Percentiles rank a stretch among this genome's conserved stretches.
phyloP scores from a whole-genome alignment of 2,888 invertebrate genomes.

The Drosophila buzzatii region DNA sequence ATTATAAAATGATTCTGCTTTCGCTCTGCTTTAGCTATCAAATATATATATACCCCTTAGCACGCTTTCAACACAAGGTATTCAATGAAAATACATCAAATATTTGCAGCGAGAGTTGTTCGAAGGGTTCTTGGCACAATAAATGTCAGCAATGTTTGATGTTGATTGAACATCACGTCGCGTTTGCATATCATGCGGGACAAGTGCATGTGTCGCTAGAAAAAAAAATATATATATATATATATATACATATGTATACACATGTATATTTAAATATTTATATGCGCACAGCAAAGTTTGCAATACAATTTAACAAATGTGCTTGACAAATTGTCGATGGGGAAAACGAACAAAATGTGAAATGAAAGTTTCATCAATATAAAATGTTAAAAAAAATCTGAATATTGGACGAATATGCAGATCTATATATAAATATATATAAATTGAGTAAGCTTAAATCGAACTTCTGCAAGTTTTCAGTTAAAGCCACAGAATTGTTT shows the following conservation, averaged over 20 bases:
- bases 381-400: slow-evolving; percentile 25
- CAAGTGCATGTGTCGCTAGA: slow-evolving; percentile 1
- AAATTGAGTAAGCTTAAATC: slow-evolving; percentile 27
- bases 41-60: not conserved
- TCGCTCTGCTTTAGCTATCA: rapidly evolving
- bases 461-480: slow-evolving; percentile 22
- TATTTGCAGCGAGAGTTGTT: slow-evolving; percentile 49
- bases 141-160: slow-evolving; percentile 49
- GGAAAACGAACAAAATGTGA: slow-evolving; percentile 1
- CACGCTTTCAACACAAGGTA: not conserved
- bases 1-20: not conserved
- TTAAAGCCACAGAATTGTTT: slow-evolving; percentile 4
- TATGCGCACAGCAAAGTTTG: not conserved
- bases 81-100: slow-evolving; percentile 25
- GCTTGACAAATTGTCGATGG: slow-evolving; percentile 20
- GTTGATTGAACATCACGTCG: slow-evolving; percentile 60
- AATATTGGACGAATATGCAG: not conserved
- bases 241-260: not conserved
- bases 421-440: not conserved
- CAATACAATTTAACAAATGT: slow-evolving; percentile 27
- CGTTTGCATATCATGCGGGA: slow-evolving; percentile 33
- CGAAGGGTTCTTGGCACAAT: slow-evolving; percentile 49
- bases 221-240: no score
- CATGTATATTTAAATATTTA: not conserved
- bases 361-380: slow-evolving; percentile 64